Base-by-base conservation (phyloP, 2,888 invertebrate genomes). In the Magallana nippona region DNA sequence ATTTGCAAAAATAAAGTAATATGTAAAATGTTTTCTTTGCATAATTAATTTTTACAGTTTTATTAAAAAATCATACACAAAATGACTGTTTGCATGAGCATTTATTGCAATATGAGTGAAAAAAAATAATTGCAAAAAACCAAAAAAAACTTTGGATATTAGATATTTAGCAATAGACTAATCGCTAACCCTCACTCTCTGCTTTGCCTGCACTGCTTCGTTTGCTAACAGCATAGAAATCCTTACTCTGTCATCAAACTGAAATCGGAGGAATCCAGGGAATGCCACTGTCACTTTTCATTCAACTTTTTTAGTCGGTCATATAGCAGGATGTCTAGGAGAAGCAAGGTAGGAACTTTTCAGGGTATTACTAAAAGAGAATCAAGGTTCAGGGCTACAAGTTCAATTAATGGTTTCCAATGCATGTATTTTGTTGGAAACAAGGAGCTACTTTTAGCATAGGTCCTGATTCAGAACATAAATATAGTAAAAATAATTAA, bases 231-330 rank as follows among this genome's bases (percentile, higher is more conserved):
- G 71, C 71, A 22, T 71, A 56, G 63, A n/a, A 82, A 82, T 22
- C 78, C 82, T 2, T 82, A 82, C 57, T 60, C 32, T 19, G 2
- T 32, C 10, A 19, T 78, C 1, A 22, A 22, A 32, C 57, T 84
- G 60, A 78, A 44, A 63, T 32, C 17, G 13, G 27, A 56, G 5
- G 60, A 79, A 32, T 13, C 57, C 17, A 81, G 57, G n/a, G 22
- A 44, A 2, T 71, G 57, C 77, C 58, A 22, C n/a, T 81, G 81
- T 77, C 58, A 63, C 10, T 83, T 81, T n/a, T 13, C 62, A 55
- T 55, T 60, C 55, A 81, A 56, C 55, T 57, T 62, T 17, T 60
- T 78, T 81, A 27, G n/a, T 62, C 60, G 78, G 19, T 84, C 81
- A n/a, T 84, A 84, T 32, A 71, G 32, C 17, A 56, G 81, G 15